Evolutionary conservation across 2,797 vertebrate genomes (phyloP).

Genomic region (Kryptopterus vitreolus): DNA sequence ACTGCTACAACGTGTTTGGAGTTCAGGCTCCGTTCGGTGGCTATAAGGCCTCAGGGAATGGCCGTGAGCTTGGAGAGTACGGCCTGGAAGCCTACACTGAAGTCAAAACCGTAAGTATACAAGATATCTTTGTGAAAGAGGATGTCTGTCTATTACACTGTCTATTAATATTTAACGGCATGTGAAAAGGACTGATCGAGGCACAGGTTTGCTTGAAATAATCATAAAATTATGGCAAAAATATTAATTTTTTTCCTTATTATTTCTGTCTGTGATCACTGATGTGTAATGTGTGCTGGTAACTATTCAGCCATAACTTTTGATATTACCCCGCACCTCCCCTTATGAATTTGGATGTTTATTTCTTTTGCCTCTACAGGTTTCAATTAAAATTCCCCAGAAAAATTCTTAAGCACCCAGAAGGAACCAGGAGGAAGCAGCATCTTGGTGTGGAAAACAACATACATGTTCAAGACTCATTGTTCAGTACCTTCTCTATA

Average conservation of each 20-base stretch:
- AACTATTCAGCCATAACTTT: background rate
- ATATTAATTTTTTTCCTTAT: background rate
- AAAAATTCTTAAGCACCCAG: constrained; percentile 83
- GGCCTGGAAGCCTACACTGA: constrained; percentile 89
- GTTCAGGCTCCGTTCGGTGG: constrained; percentile 93
- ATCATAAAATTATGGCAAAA: background rate
- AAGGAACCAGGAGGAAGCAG: constrained; percentile 2
- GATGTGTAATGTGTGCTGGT: background rate
- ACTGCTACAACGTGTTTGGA: constrained; percentile 91
- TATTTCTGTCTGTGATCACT: background rate
- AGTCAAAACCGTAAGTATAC: constrained; percentile 87
- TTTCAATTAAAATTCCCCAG: constrained; percentile 87
- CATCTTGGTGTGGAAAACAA: background rate
- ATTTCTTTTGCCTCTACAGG: constrained; percentile 68
- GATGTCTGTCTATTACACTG: background rate
- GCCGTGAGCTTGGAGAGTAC: constrained; percentile 90
- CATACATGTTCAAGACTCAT: background rate
- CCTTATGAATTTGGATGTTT: background rate
- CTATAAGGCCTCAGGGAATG: constrained; percentile 90
- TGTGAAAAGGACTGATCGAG: background rate
- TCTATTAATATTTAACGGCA: too few species aligned
- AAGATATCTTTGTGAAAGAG: background rate
- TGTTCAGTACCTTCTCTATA: background rate
- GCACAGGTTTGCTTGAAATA: background rate
- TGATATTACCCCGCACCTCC: too few species aligned